Evolutionary conservation across 2,888 invertebrate genomes (phyloP).

Genomic region (Mythimna ferrago): DNA sequence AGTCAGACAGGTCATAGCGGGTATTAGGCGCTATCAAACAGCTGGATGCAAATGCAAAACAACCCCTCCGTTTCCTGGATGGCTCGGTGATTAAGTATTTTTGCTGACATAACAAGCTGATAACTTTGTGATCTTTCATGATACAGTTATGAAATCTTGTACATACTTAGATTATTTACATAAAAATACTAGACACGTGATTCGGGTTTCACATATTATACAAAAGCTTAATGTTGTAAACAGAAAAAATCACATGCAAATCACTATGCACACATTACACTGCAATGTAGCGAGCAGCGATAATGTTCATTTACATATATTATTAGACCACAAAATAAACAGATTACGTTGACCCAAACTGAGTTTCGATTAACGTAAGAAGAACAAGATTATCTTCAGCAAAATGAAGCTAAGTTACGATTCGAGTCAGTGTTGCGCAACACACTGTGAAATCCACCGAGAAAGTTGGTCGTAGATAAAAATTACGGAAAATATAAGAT

Average conservation of each 20-base stretch:
- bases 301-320: constrained; percentile 28
- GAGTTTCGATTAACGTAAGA: constrained; percentile 30
- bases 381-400: constrained; percentile 47
- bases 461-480: constrained; percentile 62
- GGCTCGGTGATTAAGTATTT: too few relatives aligned
- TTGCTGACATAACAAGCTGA: too few relatives aligned
- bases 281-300: constrained; percentile 1
- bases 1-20: too few relatives aligned
- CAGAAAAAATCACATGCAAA: constrained; percentile 8
- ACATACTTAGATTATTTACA: too few relatives aligned
- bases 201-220: too few relatives aligned
- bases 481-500: constrained; percentile 55
- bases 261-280: not conserved
- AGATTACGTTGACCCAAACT: constrained; percentile 43
- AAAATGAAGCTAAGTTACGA: constrained; percentile 50
- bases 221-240: not conserved
- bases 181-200: too few relatives aligned
- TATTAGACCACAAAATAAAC: constrained; percentile 36
- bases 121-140: too few relatives aligned
- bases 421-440: constrained; percentile 54
- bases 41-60: too few relatives aligned
- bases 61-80: too few relatives aligned
- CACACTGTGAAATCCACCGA: constrained; percentile 52
- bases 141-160: too few relatives aligned
- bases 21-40: too few relatives aligned